A percentile compares a stretch with the other conserved stretches of the same genome.
These are phyloP conservation scores for Aethes cnicana DNA, from an alignment of 2,888 invertebrate genomes.

Conservation along the genomic window DNA sequence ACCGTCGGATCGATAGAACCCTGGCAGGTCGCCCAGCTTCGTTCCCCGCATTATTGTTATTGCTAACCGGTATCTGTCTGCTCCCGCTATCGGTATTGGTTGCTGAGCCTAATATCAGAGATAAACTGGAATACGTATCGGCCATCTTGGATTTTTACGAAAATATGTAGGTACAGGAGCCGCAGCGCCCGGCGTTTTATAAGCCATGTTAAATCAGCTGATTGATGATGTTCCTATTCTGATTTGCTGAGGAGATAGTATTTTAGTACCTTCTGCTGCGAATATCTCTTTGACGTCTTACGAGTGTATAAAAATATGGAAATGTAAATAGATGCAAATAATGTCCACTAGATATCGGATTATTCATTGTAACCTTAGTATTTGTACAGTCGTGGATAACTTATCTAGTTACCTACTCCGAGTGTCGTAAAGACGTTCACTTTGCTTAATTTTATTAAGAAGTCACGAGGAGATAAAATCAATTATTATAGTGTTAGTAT, in stretches of 20 bases:
- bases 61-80: constrained; percentile 73
- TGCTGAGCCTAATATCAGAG: constrained; percentile 66
- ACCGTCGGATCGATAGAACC: constrained; percentile 72
- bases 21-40: constrained; percentile 80
- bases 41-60: constrained; percentile 80
- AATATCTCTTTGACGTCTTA: too few relatives aligned
- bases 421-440: too few relatives aligned
- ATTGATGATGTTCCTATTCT: constrained; percentile 15
- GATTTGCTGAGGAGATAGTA: background rate
- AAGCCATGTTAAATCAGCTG: constrained; percentile 22
- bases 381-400: too few relatives aligned
- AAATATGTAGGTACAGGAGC: constrained; percentile 25
- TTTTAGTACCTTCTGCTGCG: too few relatives aligned
- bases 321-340: too few relatives aligned
- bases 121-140: constrained; percentile 39
- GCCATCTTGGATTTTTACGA: constrained; percentile 20
- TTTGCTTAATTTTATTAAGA: too few relatives aligned
- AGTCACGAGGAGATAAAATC: too few relatives aligned
- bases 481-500: too few relatives aligned
- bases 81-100: constrained; percentile 68
- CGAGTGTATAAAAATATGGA: too few relatives aligned
- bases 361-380: too few relatives aligned
- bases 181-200: constrained; percentile 13
- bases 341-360: too few relatives aligned
- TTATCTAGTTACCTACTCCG: too few relatives aligned